phyloP scores from a whole-genome alignment of 2,888 invertebrate species.

The Aspidiotus rigidus region DNA sequence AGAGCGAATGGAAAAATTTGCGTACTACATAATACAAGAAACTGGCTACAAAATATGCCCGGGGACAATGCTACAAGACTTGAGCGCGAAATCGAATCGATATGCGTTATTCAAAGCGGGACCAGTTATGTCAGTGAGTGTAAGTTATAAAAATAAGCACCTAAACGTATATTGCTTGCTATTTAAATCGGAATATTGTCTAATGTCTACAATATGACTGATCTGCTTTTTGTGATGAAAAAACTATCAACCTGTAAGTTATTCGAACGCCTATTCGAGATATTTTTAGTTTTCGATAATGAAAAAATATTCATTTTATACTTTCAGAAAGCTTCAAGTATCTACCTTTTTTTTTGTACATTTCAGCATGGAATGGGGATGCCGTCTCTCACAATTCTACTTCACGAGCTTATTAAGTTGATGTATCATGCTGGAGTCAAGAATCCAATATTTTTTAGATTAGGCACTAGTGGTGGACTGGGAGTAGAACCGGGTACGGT shows the following conservation, averaged over 20 bases:
- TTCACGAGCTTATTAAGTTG: slow-evolving; percentile 93
- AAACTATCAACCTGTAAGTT: too few species aligned
- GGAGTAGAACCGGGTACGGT: slow-evolving; percentile 89
- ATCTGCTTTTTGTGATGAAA: too few species aligned
- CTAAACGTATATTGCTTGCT: too few species aligned
- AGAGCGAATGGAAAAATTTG: slow-evolving; percentile 86
- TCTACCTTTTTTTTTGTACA: slow-evolving; percentile 34
- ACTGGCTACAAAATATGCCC: slow-evolving; percentile 81
- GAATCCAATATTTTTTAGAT: slow-evolving; percentile 85
- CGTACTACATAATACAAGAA: slow-evolving; percentile 80
- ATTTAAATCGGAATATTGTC: too few species aligned
- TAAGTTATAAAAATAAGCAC: slow-evolving; percentile 48
- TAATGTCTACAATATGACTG: too few species aligned
- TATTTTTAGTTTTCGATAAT: too few species aligned
- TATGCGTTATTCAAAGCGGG: slow-evolving; percentile 95
- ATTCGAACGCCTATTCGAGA: too few species aligned
- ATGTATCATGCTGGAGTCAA: slow-evolving; percentile 83
- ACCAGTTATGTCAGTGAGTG: slow-evolving; percentile 73
- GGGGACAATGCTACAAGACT: slow-evolving; percentile 77
- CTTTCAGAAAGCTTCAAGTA: too few species aligned
- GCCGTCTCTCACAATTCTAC: slow-evolving; percentile 87
- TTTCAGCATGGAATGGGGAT: slow-evolving; percentile 95
- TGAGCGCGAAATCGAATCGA: slow-evolving; percentile 82
- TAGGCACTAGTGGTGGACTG: slow-evolving; percentile 87
- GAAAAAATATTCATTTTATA: too few species aligned